Base-by-base conservation (phyloP, 2,113 vertebrate genomes). In the Alethe diademata region DNA sequence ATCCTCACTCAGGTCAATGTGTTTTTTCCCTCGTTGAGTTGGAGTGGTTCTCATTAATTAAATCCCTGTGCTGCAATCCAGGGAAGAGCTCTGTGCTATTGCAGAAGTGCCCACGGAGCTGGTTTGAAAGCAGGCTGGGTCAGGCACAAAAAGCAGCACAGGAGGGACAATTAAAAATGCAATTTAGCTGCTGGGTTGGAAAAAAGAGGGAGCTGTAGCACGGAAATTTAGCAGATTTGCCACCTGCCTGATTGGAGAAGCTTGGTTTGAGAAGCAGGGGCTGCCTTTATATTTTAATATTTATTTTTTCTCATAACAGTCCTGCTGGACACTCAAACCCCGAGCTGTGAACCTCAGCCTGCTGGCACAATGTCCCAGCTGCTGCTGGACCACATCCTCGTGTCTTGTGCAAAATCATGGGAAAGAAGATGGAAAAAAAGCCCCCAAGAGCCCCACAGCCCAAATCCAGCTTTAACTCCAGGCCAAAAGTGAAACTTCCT, bases 21-120 rank as follows among this genome's bases (percentile, higher is more conserved):
- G 33, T 56, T 40, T 76, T 66, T 87, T 51, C 58, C 18, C 71
- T 67, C 6, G 28, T n/a, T 35, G 71, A 24, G 9, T 18, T 35
- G 64, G 78, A 87, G 80, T 96, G 96, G 95, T 97, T 98, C 81
- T 95, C 83, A 78, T 96, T 87, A 94, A 26, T 20, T 78, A 85
- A 96, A 94, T 90, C 69, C 2, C 19, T 19, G 43, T 81, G 93
- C 82, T 76, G 78, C n/a, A 90, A 91, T 79, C 43, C 84, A 14
- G 54, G 36, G 64, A 58, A 40, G 9, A 58, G 47, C 75, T 40
- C 43, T 33, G 28, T 25, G 11, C 19, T 17, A 5, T 48, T 36
- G 72, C 85, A 76, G 12, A 92, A 86, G 26, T 24, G n/a, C 33
- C 73, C 16, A 1, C 13, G 53, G 38, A 86, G 33, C 17, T 86